Base-by-base conservation (phyloP, 2,797 vertebrate species). In the Hoplostethus mediterraneus region DNA sequence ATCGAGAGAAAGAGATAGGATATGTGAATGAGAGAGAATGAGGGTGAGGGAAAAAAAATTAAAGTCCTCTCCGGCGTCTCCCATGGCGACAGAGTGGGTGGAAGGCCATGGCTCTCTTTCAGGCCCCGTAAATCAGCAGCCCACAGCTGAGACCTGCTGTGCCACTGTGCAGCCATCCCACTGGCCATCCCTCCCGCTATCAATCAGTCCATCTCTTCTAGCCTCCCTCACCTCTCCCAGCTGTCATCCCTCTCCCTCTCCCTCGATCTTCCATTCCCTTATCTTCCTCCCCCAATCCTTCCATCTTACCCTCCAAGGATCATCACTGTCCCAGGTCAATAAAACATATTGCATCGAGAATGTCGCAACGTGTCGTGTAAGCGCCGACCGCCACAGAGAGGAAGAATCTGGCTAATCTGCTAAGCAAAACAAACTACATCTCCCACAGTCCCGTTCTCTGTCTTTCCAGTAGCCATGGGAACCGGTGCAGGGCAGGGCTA, bases 21-120 rank as follows among this genome's bases (percentile, higher is more conserved):
- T 5, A 25, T 57, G 21, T 48, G 38, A 75, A 31, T 6, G 16
- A 8, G 71, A 72, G 38, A 58, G 56, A 69, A 63, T 40, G 44
- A 79, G 21, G 33, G 17, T 30, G 61, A 83, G 52, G 47, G 63
- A 68, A 79, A 61, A 71, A 79, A 82, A 71, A 78, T 0, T n/a
- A 80, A 63, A 70, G 21, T 87, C 71, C 52, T 83, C 72, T 79
- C 65, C 28, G 40, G 74, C 16, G 68, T 91, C 83, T 91, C 87
- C 86, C 79, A 82, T 88, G 86, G 87, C 36, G 85, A 90, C 85
- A 62, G 90, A 89, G 83, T 89, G 83, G 84, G 87, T 75, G 83
- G 87, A 82, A 83, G 81, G 88, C 88, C 63, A 30, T 40, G 79
- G 71, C 72, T 79, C 72, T 90, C 83, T 88, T 89, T 90, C 73